Base-by-base conservation (phyloP, 2,888 invertebrate genomes). In the Drosophila falleni region DNA sequence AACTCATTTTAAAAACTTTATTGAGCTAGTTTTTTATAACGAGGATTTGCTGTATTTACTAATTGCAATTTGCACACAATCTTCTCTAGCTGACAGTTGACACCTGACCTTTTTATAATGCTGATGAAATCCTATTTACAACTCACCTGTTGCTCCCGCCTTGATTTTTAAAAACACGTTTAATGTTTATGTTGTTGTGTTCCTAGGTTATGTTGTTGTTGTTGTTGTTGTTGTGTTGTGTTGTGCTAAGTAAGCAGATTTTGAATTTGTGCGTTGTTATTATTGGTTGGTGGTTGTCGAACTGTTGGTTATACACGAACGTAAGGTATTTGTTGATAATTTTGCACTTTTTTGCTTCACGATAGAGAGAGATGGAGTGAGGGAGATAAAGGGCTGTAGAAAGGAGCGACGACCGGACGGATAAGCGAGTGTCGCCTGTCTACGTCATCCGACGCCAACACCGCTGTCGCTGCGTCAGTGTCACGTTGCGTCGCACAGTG, bases 61-160 rank as follows among this genome's bases (percentile, higher is more conserved):
- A 26, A 10, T 11, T 47, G 26, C 26, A 26, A 44, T 37, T 35
- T 46, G 15, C 26, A 26, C 15, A 5, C 23, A 11, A 33, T 33
- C 15, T 35, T 35, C 33, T n/a, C 33, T 15, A 33, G 19, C 5
- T 19, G 15, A 16, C n/a, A 50, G 35, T 39, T 54, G 42, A 16
- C 54, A 23, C 31, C 5, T 55, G 42, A 42, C 42, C 42, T 16
- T 26, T 31, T 54, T 56, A 23, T 23, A 15, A 2, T 23, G 41
- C 42, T 19, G n/a, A 19, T 42, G 19, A 42, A 55, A 56, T 44
- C 56, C 31, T 33, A 6, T 11, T 37, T 11, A 44, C 11, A 19
- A 11, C 59, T 75, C 49, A 79, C 80, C 64, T 79, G 64, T 65
- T 51, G 64, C 54, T 53, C 16, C 39, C 39, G 5, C 13, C 11